These are phyloP conservation scores for Odocoileus hemionus DNA, from an alignment of 2,113 vertebrate species.

Conservation along the genomic window DNA sequence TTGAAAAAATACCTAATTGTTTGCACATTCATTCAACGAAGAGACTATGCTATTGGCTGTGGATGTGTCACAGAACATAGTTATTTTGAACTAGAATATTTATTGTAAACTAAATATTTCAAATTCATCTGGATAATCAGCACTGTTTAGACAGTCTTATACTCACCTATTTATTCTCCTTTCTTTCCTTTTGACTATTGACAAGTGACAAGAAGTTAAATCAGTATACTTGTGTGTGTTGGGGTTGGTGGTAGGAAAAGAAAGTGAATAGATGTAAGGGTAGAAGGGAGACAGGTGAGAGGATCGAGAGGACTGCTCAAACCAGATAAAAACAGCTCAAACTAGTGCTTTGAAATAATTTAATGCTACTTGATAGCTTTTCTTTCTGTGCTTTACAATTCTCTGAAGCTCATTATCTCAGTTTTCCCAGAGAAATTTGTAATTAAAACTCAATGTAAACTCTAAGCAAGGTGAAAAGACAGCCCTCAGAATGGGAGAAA, in stretches of 20 bases:
- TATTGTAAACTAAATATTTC: not conserved
- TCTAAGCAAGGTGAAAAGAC: no score
- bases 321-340: not conserved
- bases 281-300: not conserved
- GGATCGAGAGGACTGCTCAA: not conserved
- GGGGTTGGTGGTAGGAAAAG: not conserved
- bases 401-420: not conserved
- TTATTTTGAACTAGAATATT: not conserved
- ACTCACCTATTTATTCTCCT: not conserved
- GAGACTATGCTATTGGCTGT: not conserved
- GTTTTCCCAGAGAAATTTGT: not conserved
- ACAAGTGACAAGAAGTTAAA: not conserved
- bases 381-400: not conserved
- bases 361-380: not conserved
- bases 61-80: not conserved
- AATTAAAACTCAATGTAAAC: not conserved
- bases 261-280: not conserved
- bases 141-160: not conserved
- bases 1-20: not conserved
- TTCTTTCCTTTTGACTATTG: not conserved
- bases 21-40: not conserved
- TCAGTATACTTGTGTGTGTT: not conserved
- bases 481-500: no score
- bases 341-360: not conserved
- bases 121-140: not conserved